phyloP scores from a whole-genome alignment of 2,113 vertebrate genomes.

The Myxocyprinus asiaticus region DNA sequence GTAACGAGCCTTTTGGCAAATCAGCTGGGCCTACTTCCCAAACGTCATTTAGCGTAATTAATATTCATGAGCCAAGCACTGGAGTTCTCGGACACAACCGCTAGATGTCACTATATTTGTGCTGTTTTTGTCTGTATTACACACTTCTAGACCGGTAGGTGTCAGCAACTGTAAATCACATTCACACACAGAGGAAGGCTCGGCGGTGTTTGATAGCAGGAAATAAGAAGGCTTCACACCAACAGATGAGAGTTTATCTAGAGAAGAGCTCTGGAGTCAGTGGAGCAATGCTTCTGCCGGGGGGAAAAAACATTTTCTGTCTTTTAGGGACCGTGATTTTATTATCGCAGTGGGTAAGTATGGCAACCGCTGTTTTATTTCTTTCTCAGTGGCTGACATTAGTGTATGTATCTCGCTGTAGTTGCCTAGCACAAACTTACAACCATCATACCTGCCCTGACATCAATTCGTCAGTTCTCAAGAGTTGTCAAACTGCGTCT shows the following conservation, averaged over 20 bases:
- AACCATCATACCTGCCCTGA: too few relatives aligned
- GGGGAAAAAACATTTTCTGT: background rate
- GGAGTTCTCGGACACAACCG: background rate
- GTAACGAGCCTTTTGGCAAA: too few relatives aligned
- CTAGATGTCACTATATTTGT: background rate
- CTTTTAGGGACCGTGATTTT: background rate
- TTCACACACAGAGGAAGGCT: background rate
- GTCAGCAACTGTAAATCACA: background rate
- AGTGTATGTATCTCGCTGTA: too few relatives aligned
- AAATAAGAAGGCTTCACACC: slow-evolving; percentile 10
- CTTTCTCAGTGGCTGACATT: background rate
- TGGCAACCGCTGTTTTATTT: background rate
- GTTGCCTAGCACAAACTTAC: slow-evolving; percentile 29
- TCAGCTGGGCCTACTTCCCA: too few relatives aligned
- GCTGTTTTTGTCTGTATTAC: background rate
- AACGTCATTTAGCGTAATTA: too few relatives aligned
- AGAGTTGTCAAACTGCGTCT: background rate
- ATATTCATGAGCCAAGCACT: background rate
- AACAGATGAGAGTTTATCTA: background rate
- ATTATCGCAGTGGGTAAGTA: slow-evolving; percentile 27
- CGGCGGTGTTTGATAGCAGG: background rate
- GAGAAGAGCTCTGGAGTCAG: slow-evolving; percentile 11
- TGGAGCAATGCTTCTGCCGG: background rate
- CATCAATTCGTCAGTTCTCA: background rate
- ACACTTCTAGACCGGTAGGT: background rate